These are phyloP conservation scores for Luehdorfia chinensis DNA, from an alignment of 1,140 invertebrate species.

Conservation along the genomic window DNA sequence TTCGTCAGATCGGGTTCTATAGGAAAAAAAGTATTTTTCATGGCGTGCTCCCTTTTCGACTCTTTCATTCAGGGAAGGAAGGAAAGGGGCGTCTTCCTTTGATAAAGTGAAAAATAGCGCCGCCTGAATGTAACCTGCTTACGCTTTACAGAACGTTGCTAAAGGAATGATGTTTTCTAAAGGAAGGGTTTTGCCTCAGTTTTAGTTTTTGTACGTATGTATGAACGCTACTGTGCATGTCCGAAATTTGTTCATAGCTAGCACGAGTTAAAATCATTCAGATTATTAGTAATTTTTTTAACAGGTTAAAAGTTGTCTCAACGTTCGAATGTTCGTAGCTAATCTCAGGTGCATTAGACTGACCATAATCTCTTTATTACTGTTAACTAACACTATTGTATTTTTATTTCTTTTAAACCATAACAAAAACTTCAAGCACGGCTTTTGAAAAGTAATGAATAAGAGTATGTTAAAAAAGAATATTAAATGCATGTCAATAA, in stretches of 20 bases:
- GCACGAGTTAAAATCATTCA: not conserved
- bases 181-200: constrained; percentile 2
- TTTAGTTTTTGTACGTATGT: not conserved
- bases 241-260: not conserved
- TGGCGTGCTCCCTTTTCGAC: constrained; percentile 56
- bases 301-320: not conserved
- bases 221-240: not conserved
- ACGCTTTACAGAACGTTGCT: constrained; percentile 15
- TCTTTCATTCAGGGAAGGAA: constrained; percentile 58
- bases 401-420: too few species aligned
- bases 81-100: constrained; percentile 61
- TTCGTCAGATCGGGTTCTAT: constrained; percentile 31
- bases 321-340: not conserved
- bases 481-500: too few species aligned
- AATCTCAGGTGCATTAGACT: not conserved
- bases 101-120: constrained; percentile 68
- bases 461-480: too few species aligned
- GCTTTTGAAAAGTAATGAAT: too few species aligned
- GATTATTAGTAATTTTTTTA: not conserved
- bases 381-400: too few species aligned
- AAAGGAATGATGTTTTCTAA: constrained; percentile 5
- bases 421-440: too few species aligned
- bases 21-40: constrained; percentile 46
- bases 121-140: constrained; percentile 47
- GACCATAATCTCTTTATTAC: too few species aligned